A percentile compares a stretch with the other conserved stretches of the same genome.
phyloP scores from a whole-genome alignment of 2,113 vertebrate genomes.

The Phrynosoma platyrhinos region DNA sequence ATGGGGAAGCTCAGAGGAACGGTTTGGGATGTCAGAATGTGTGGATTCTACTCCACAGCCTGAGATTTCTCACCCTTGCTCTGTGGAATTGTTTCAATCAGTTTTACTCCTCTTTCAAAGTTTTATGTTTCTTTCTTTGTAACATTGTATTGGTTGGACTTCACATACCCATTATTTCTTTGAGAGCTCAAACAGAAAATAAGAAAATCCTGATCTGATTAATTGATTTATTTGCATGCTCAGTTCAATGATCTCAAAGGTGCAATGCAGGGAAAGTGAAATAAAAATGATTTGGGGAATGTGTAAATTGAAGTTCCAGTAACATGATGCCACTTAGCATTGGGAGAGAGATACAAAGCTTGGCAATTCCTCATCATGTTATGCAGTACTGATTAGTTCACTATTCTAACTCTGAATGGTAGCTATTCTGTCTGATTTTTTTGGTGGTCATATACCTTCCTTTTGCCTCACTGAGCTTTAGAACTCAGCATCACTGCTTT shows the following conservation, averaged over 20 bases:
- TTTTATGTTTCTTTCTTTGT: background rate
- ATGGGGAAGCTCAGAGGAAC: no score
- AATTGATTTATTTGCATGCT: background rate
- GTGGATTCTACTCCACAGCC: no score
- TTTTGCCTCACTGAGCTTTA: no score
- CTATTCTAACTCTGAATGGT: conserved; percentile 10
- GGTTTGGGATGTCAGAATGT: no score
- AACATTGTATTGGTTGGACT: background rate
- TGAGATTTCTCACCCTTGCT: background rate
- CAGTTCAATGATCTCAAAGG: background rate
- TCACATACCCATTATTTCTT: background rate
- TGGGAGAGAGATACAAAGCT: background rate
- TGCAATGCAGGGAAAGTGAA: conserved; percentile 19
- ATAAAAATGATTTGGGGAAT: conserved; percentile 6
- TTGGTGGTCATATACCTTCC: background rate
- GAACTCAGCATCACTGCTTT: no score
- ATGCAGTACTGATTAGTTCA: conserved; percentile 9
- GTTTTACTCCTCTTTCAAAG: background rate
- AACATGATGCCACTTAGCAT: conserved; percentile 7
- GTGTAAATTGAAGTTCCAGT: conserved; percentile 5
- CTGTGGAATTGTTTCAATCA: background rate
- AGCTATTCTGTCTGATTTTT: background rate
- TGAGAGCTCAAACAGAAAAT: background rate
- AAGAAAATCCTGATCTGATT: background rate
- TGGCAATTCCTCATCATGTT: background rate